Conservation (phyloP, 2,113 vertebrate species). For the Lophotis ruficrista region DNA sequence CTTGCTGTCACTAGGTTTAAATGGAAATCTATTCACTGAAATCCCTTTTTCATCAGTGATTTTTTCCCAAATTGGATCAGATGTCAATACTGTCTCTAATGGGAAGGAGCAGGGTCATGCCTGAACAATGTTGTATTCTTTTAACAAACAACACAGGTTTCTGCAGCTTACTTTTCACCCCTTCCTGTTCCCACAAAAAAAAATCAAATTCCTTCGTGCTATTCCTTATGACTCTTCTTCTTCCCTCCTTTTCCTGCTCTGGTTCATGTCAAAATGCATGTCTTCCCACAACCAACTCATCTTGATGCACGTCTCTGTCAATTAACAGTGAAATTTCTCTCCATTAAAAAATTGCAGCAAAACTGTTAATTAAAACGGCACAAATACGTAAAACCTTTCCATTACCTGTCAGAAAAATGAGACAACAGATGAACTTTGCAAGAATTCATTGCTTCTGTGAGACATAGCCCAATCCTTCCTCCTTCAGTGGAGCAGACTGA, state of each 20-base stretch:
- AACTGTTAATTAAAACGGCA: background rate
- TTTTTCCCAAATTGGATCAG: background rate
- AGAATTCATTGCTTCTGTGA: background rate
- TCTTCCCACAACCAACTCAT: background rate
- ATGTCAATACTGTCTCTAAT: background rate
- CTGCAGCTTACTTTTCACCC: background rate
- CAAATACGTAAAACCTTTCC: background rate
- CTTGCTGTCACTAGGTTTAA: constrained; percentile 2
- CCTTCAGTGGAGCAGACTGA: background rate
- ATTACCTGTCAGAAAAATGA: background rate
- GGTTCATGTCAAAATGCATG: background rate
- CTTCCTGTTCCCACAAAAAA: background rate
- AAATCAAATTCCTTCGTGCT: background rate
- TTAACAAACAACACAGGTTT: background rate
- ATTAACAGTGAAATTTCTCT: background rate
- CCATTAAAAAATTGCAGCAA: background rate
- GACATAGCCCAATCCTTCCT: background rate
- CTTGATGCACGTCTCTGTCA: background rate
- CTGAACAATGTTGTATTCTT: background rate
- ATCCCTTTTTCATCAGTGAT: background rate
- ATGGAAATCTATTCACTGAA: background rate
- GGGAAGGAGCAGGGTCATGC: background rate
- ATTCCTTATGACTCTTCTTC: background rate
- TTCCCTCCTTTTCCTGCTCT: background rate
- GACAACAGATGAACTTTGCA: background rate